Conservation (phyloP, 2,888 invertebrate species). For the Minunthozetes semirufus region DNA sequence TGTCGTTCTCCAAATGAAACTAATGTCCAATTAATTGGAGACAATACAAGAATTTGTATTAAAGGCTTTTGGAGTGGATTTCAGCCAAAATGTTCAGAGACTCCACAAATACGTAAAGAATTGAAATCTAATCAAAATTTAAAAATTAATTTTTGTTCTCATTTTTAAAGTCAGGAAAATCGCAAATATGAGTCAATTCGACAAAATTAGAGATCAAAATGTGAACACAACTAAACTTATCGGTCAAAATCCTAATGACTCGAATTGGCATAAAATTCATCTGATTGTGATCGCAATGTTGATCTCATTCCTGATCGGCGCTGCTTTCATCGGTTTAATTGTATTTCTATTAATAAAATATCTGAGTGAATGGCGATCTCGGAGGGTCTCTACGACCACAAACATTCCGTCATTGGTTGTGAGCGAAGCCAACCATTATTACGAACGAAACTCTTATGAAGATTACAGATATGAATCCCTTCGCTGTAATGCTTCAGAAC, state of each 20-base stretch:
- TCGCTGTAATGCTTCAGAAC: neutral
- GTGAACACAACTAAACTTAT: neutral
- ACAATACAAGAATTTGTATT: neutral
- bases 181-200: too few relatives aligned
- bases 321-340: neutral
- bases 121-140: neutral
- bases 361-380: neutral
- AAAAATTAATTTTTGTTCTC: neutral
- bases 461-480: neutral
- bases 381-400: neutral
- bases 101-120: neutral
- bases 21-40: neutral
- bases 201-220: neutral
- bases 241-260: neutral
- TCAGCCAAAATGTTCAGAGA: neutral
- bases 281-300: neutral
- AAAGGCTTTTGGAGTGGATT: conserved; percentile 1
- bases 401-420: neutral
- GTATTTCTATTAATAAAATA: neutral
- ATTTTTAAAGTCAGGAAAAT: neutral
- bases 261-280: neutral
- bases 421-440: conserved; percentile 11
- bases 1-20: neutral
- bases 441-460: neutral
- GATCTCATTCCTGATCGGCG: conserved; percentile 3